Evolutionary conservation across 2,888 invertebrate genomes (phyloP).

Genomic region (Tridacna crocea): DNA sequence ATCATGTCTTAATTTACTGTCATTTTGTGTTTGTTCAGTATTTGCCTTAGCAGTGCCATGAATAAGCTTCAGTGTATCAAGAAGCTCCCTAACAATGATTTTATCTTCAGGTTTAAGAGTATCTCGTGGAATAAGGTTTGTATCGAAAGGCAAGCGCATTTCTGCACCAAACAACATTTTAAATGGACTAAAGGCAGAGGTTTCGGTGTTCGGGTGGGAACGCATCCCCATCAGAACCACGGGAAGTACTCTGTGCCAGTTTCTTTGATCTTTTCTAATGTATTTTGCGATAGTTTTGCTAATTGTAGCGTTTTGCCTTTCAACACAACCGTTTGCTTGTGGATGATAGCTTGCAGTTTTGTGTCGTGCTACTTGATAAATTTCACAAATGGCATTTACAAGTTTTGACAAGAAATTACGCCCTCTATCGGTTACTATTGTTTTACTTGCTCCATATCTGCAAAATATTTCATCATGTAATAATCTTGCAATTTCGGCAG

Average conservation of each 20-base stretch:
- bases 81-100: constrained; percentile 23
- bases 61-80: too few relatives aligned
- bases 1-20: constrained; percentile 39
- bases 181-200: too few relatives aligned
- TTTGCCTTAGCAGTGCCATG: constrained; percentile 34
- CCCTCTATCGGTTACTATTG: constrained; percentile 48
- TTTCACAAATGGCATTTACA: constrained; percentile 50
- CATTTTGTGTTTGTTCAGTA: constrained; percentile 32
- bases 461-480: too few relatives aligned
- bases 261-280: constrained; percentile 49
- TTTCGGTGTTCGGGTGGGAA: too few relatives aligned
- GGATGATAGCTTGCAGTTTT: constrained; percentile 45
- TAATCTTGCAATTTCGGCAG: too few relatives aligned
- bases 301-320: constrained; percentile 50
- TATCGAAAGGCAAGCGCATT: too few relatives aligned
- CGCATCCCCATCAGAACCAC: too few relatives aligned
- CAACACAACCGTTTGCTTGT: constrained; percentile 45
- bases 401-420: constrained; percentile 52
- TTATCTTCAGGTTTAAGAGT: constrained; percentile 20
- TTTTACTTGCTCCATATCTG: too few relatives aligned
- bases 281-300: constrained; percentile 37
- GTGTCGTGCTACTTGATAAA: constrained; percentile 43
- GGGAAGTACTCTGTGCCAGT: too few relatives aligned
- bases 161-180: too few relatives aligned
- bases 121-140: constrained; percentile 33